Conservation (phyloP, 1,140 invertebrate genomes). For the Trachymyrmex cornetzi region DNA sequence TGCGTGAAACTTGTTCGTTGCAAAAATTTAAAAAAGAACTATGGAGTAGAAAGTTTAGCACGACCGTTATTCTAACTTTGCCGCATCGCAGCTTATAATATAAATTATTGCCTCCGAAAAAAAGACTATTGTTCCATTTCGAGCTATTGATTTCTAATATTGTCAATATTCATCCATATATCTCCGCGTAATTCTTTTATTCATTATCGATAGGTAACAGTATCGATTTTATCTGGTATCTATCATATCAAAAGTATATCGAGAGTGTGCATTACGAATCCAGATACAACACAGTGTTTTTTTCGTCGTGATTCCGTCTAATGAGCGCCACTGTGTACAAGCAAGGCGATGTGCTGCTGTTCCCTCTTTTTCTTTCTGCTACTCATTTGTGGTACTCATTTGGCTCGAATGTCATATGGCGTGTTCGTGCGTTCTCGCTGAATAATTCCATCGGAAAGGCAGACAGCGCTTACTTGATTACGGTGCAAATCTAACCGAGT, state of each 20-base stretch:
- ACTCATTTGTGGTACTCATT: conserved; percentile 9
- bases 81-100: neutral
- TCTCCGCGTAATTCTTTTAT: conserved; percentile 4
- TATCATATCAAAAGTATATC: neutral
- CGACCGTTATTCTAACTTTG: neutral
- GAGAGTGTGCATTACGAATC: neutral
- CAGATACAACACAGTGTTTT: conserved; percentile 2
- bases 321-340: conserved; percentile 35
- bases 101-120: conserved; percentile 14
- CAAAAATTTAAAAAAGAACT: neutral
- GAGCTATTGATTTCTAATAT: conserved; percentile 24
- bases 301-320: neutral
- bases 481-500: neutral
- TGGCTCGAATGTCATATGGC: conserved; percentile 16
- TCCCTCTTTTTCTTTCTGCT: conserved; percentile 7
- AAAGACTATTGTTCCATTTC: neutral
- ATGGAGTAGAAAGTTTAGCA: neutral
- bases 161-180: neutral
- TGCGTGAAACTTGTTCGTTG: conserved; percentile 18
- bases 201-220: neutral
- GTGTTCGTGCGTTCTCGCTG: neutral
- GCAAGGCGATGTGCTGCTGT: neutral
- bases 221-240: neutral
- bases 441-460: conserved; percentile 6
- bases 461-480: conserved; percentile 11